These are phyloP conservation scores for Melanotaenia duboulayi DNA, from an alignment of 2,113 vertebrate species.

Conservation along the genomic window DNA sequence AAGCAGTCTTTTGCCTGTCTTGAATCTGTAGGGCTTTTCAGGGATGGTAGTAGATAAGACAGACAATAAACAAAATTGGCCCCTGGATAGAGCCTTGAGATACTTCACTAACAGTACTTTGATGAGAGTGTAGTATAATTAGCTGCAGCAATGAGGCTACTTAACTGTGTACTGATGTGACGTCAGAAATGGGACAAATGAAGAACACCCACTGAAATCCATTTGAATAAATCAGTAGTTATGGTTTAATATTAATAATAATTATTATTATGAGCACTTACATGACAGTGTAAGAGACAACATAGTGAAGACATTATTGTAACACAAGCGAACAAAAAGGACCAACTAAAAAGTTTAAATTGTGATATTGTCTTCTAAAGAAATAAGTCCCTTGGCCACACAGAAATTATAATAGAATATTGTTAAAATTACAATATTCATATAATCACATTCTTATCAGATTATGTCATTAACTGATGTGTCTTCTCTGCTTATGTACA, in stretches of 20 bases:
- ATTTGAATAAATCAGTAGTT: not conserved
- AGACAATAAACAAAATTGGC: constrained; percentile 4
- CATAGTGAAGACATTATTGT: not conserved
- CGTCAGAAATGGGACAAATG: constrained; percentile 7
- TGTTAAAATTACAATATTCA: too few relatives aligned
- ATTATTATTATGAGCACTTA: not conserved
- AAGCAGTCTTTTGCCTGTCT: not conserved
- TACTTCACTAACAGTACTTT: constrained; percentile 4
- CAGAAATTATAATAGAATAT: too few relatives aligned
- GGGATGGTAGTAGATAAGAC: not conserved
- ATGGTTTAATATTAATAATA: not conserved
- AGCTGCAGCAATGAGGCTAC: constrained; percentile 6
- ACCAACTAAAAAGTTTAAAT: not conserved
- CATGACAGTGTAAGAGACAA: not conserved
- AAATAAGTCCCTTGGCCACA: not conserved
- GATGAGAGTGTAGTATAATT: constrained; percentile 2
- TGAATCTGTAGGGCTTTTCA: not conserved
- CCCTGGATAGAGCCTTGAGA: constrained; percentile 34
- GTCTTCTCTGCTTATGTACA: too few relatives aligned
- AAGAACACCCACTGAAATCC: not conserved
- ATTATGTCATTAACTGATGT: not conserved
- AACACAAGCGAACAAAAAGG: not conserved
- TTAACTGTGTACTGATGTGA: constrained; percentile 8
- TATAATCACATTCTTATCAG: not conserved
- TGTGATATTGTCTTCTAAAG: not conserved